Evolutionary conservation across 2,113 vertebrate genomes (phyloP), one percentile per base, ranked within the genome.

Genomic region (Gavialis gangeticus): DNA sequence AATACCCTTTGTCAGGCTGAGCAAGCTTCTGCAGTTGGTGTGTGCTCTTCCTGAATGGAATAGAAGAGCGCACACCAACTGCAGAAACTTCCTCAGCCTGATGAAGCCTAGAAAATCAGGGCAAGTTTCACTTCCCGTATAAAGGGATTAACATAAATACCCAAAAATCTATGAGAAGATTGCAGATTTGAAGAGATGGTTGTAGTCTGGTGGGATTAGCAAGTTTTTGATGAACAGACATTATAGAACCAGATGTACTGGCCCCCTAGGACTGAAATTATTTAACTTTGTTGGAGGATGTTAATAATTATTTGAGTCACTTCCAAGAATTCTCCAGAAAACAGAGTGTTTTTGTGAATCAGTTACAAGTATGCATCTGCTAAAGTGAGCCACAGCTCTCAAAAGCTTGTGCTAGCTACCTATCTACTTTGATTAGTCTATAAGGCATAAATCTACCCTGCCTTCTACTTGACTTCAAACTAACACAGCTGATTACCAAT

Each of bases 321-420:
- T 93, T 84, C 76, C 81, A 30, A 84, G 89, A 91, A 88, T 89
- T 91, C 73, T 87, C 58, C 28, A 88, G 84, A 64, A 90, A 93
- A 75, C 21, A 91, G 63, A 80, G 18, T 79, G 88, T 95, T 1
- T 3, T 75, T 91, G 56, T 80, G 81, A 92, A 82, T 90, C 27
- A 24, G 15, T 91, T 88, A 66, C 79, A 92, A 81, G 66, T 22
- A 0, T 16, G 84, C 46, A 46, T 46, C 46, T 46, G 46, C 46
- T 46, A 9, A 46, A 46, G 8, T 46, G 46, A 46, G 46, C 46
- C 46, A 46, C 46, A 46, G 46, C 46, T 46, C 46, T 46, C 46
- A 46, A 46, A 46, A 46, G 7, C 46, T 46, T 46, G 46, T 46
- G 46, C 46, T 46, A 46, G 46, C 8, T 46, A 46, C 46, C 46